Percentiles rank a stretch among this genome's conserved stretches.
These are phyloP conservation scores for Neolamprologus cancellatus DNA, from an alignment of 2,113 vertebrate genomes.

Conservation along the genomic window DNA sequence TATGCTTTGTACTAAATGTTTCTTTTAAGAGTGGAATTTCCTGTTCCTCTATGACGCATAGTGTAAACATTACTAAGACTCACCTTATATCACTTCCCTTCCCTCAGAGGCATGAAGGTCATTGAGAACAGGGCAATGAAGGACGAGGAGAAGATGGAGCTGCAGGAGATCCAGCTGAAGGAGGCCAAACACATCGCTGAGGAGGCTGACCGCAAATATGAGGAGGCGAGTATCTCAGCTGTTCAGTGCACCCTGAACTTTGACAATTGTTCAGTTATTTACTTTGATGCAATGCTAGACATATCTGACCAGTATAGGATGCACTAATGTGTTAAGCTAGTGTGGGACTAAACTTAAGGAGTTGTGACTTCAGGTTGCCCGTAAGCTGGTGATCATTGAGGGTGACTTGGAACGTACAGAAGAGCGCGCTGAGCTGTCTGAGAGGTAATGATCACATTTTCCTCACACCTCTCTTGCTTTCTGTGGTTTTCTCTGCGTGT, in stretches of 20 bases:
- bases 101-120: constrained; percentile 96
- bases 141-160: constrained; percentile 99
- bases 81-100: neutral
- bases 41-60: neutral
- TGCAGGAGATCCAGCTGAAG: constrained; percentile 99
- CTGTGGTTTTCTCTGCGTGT: neutral
- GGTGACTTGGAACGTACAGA: constrained; percentile 95
- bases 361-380: constrained; percentile 81
- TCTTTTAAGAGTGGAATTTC: neutral
- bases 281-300: neutral
- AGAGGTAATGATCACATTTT: constrained; percentile 76
- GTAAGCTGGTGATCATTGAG: constrained; percentile 99
- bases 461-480: neutral
- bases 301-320: neutral
- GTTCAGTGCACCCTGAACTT: neutral
- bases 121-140: constrained; percentile 99
- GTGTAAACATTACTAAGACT: neutral
- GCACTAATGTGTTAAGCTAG: neutral
- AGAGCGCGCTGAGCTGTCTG: constrained; percentile 92
- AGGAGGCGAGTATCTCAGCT: constrained; percentile 82
- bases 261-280: neutral
- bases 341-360: neutral
- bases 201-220: constrained; percentile 99
- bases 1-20: neutral
- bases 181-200: constrained; percentile 99